phyloP scores from a whole-genome alignment of 2,113 vertebrate genomes.

The Cyprinodon tularosa region DNA sequence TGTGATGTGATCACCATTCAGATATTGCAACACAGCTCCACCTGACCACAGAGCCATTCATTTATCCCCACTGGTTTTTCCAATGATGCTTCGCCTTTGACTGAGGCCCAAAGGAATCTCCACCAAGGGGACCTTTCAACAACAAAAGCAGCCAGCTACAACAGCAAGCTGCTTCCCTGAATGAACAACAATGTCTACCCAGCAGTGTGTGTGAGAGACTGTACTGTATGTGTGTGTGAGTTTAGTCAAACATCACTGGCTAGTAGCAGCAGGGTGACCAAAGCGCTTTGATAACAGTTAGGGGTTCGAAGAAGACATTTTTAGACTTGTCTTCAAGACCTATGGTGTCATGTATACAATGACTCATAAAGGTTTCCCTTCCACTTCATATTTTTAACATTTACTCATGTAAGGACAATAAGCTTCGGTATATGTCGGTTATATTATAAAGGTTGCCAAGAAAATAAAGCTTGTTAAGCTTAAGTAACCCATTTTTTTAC shows the following conservation, averaged over 20 bases:
- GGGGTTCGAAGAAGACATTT: conserved; percentile 53
- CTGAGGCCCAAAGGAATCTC: conserved; percentile 77
- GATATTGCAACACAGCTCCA: conserved; percentile 69
- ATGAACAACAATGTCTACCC: conserved; percentile 76
- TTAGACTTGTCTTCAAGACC: not conserved
- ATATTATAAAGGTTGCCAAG: no score
- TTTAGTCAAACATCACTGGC: conserved; percentile 57
- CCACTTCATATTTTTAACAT: not conserved
- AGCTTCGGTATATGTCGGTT: no score
- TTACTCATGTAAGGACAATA: not conserved
- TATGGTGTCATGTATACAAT: not conserved
- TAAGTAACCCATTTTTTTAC: not conserved
- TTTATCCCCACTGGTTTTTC: conserved; percentile 65
- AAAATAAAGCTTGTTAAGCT: not conserved
- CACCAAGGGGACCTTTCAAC: conserved; percentile 77
- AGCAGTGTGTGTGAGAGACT: conserved; percentile 51
- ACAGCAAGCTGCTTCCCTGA: conserved; percentile 79
- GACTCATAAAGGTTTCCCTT: not conserved
- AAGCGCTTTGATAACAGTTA: conserved; percentile 66
- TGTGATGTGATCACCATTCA: conserved; percentile 62
- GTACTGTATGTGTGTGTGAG: conserved; percentile 45
- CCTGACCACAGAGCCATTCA: conserved; percentile 75
- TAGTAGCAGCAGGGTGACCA: conserved; percentile 72
- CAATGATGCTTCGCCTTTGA: conserved; percentile 78
- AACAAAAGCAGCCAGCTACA: conserved; percentile 79